Percentiles rank a stretch among this genome's conserved stretches.
These are phyloP conservation scores for Pandemis heparana DNA, from an alignment of 2,888 invertebrate genomes.

Conservation along the genomic window DNA sequence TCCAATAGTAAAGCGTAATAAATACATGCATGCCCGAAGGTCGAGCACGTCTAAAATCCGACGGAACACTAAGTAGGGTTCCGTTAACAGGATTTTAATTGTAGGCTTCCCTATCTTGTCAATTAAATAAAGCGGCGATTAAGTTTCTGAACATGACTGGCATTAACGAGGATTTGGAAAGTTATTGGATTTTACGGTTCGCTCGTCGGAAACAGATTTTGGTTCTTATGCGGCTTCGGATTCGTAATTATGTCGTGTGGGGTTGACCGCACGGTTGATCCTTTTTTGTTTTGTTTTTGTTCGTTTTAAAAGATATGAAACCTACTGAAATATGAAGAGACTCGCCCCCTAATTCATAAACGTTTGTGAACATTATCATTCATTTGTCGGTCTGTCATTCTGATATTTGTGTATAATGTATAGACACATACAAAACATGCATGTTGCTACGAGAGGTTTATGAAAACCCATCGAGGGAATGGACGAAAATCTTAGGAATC, in stretches of 20 bases:
- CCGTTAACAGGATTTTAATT: slow-evolving; percentile 36
- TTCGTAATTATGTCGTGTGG: slow-evolving; percentile 15
- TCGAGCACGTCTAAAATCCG: slow-evolving; percentile 2
- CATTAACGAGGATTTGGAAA: slow-evolving; percentile 36
- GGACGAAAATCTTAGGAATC: too few relatives aligned
- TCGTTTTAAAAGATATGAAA: neutral
- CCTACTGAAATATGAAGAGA: too few relatives aligned
- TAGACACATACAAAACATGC: too few relatives aligned
- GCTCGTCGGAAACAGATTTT: slow-evolving; percentile 56
- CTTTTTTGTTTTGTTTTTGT: neutral
- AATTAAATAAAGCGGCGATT: slow-evolving; percentile 39
- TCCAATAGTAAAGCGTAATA: neutral
- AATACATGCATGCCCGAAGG: neutral
- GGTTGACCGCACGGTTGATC: neutral
- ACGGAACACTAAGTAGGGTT: slow-evolving; percentile 18
- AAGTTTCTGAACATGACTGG: slow-evolving; percentile 43
- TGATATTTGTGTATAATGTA: too few relatives aligned
- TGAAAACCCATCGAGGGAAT: too few relatives aligned
- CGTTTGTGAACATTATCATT: too few relatives aligned
- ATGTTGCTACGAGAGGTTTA: too few relatives aligned
- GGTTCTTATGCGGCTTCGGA: slow-evolving; percentile 54
- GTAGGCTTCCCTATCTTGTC: slow-evolving; percentile 39
- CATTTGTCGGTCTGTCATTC: too few relatives aligned
- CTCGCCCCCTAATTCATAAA: neutral
- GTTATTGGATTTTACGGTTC: slow-evolving; percentile 51